These are phyloP conservation scores for Thomomys bottae DNA, from an alignment of 2,113 vertebrate species.

Conservation along the genomic window DNA sequence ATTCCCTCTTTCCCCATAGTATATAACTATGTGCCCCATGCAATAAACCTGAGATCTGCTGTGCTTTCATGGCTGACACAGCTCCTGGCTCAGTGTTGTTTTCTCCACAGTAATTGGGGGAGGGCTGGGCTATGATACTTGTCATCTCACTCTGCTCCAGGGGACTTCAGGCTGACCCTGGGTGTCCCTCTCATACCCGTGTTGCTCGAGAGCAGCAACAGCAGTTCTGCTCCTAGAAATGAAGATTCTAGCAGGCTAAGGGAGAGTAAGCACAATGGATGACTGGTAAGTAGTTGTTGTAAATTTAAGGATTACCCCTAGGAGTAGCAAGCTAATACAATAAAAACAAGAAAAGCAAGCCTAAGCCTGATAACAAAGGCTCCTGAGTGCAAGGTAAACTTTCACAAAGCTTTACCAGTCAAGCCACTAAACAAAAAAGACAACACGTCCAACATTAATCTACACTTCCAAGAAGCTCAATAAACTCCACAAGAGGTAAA, in stretches of 20 bases:
- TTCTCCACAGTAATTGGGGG: too few relatives aligned
- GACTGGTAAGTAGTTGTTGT: not conserved
- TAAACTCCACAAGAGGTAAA: not conserved
- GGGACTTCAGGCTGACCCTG: too few relatives aligned
- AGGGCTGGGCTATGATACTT: too few relatives aligned
- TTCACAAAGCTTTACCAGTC: not conserved
- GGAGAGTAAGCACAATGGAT: not conserved
- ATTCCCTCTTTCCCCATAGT: too few relatives aligned
- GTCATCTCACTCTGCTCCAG: too few relatives aligned
- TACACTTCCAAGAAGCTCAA: not conserved
- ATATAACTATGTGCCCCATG: too few relatives aligned
- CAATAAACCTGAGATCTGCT: too few relatives aligned
- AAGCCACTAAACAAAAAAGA: constrained; percentile 6
- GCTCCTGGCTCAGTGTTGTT: too few relatives aligned
- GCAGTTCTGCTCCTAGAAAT: not conserved
- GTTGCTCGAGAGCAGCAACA: too few relatives aligned
- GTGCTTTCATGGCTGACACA: too few relatives aligned
- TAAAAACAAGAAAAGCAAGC: not conserved
- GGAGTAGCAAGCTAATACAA: not conserved
- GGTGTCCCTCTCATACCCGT: too few relatives aligned
- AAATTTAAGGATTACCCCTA: not conserved
- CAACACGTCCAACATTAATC: not conserved
- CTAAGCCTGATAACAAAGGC: not conserved
- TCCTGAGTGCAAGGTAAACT: not conserved
- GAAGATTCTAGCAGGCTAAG: not conserved